These are phyloP conservation scores for Drosophila elegans DNA, from an alignment of 1,140 invertebrate genomes.

Conservation along the genomic window DNA sequence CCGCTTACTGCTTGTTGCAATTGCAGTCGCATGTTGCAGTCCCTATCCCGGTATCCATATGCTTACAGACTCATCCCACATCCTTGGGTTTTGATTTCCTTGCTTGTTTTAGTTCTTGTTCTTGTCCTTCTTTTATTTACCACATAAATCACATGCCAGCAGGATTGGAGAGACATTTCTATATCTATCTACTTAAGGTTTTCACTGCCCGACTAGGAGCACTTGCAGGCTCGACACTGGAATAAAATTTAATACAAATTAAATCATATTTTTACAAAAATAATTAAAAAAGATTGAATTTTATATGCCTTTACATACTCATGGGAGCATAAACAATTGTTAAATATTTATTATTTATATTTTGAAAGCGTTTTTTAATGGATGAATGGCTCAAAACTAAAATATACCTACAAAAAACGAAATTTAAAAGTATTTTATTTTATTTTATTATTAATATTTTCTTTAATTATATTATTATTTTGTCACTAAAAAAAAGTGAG, in stretches of 20 bases:
- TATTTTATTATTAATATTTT: too few species aligned
- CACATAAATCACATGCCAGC: conserved; percentile 77
- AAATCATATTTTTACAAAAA: too few species aligned
- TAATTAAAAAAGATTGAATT: too few species aligned
- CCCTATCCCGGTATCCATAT: conserved; percentile 34
- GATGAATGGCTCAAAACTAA: too few species aligned
- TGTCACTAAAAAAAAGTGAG: too few species aligned
- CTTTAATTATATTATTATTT: too few species aligned
- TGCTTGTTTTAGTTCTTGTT: conserved; percentile 57
- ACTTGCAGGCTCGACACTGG: conserved; percentile 55
- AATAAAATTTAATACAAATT: neutral
- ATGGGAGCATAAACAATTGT: too few species aligned
- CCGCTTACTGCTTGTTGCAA: conserved; percentile 32
- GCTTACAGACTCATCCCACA: conserved; percentile 3
- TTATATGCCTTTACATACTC: too few species aligned
- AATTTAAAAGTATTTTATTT: too few species aligned
- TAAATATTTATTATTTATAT: too few species aligned
- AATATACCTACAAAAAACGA: too few species aligned
- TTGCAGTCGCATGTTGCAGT: conserved; percentile 51
- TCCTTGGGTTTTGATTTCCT: conserved; percentile 62
- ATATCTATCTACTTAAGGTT: conserved; percentile 80
- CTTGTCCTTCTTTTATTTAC: conserved; percentile 74
- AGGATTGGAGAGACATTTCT: conserved; percentile 65
- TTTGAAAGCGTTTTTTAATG: too few species aligned
- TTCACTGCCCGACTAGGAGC: conserved; percentile 51